Base-by-base conservation (phyloP, 1,140 invertebrate genomes). In the Hyles vespertilio region DNA sequence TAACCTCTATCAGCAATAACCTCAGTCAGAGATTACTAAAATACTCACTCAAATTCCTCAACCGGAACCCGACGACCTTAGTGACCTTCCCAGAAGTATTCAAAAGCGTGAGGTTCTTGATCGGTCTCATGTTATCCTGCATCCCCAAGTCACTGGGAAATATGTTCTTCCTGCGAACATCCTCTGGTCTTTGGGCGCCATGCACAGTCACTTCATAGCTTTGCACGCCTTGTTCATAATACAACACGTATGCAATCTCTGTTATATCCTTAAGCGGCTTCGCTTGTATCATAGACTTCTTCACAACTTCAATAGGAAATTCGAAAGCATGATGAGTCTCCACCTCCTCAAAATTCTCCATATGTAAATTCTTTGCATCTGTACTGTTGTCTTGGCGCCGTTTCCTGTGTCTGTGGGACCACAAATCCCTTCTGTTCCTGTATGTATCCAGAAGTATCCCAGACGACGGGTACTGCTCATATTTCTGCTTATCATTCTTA, bases 11-110 rank as follows among this genome's bases (percentile, higher is more conserved):
- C 4, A 40, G 36, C 36, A 40, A 40, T 5, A 40, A 40, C 8
- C 22, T 22, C 22, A 22, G 22, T 22, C 22, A 22, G 2, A 40
- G 36, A 5, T 5, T 40, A 40, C 36, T 40, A 9, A 8, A 22
- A n/a, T 55, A 86, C 85, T 85, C 54, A 86, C 85, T 85, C 44
- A 86, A 66, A 66, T 84, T 81, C 63, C 74, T 79, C 56, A 88
- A 67, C 32, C 78, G 70, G 51, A 86, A 86, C 2, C 77, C 79
- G 11, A 88, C 83, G 3, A 83, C 73, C 60, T 79, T 86, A 5
- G 79, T 80, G n/a, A 78, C 68, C 47, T 69, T 72, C n/a, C 75
- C 78, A n/a, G 81, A 77, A 9, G 61, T 87, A 57, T 86, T 88
- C 43, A 79, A 56, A 32, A 86, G 59, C 12, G 83, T 88, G 53